Evolutionary conservation across 2,797 vertebrate species (phyloP), one percentile per base, ranked within the genome.

Genomic region (Adrianichthys oophorus): DNA sequence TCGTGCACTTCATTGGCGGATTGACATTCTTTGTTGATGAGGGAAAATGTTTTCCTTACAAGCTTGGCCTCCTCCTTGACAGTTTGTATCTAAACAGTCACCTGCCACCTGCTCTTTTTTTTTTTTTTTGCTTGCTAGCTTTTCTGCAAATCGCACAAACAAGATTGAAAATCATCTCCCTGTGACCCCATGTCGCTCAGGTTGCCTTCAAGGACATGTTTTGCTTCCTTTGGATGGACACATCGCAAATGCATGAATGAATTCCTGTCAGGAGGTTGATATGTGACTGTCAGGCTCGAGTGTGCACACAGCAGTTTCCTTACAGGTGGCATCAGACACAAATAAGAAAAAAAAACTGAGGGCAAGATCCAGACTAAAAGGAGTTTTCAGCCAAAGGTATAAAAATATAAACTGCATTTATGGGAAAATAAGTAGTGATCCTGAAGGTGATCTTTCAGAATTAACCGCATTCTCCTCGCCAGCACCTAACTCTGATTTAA

Each of bases 241-340:
- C 63, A 58, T 72, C 75, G 76, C 80, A 83, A 83, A 87, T 76
- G 75, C 78, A 70, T 67, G 79, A 88, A 87, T 32, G 73, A 79
- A 84, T 88, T 87, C 70, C 81, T 86, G 85, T 88, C 83, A 82
- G 44, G 2, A 16, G 49, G 48, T 58, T 83, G 86, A 86, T 68
- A 70, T 62, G 76, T 75, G 71, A 61, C 46, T 78, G 77, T 74
- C 72, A 54, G 42, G 71, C 65, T 71, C 70, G 29, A 70, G 63
- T 56, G 65, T 52, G 74, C 65, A 49, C 60, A 13, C 48, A 7
- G 48, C 18, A 41, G 58, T 53, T 65, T 55, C 64, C 54, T 59
- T 53, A 71, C 62, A 85, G 68, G 72, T 15, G 8, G 40, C 49
- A 60, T 55, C 21, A 13, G 52, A 14, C 21, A 19, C 21, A 14